Conservation (phyloP, 92 coral and sea anemone genomes). For the Parazoanthus atlanticus region DNA sequence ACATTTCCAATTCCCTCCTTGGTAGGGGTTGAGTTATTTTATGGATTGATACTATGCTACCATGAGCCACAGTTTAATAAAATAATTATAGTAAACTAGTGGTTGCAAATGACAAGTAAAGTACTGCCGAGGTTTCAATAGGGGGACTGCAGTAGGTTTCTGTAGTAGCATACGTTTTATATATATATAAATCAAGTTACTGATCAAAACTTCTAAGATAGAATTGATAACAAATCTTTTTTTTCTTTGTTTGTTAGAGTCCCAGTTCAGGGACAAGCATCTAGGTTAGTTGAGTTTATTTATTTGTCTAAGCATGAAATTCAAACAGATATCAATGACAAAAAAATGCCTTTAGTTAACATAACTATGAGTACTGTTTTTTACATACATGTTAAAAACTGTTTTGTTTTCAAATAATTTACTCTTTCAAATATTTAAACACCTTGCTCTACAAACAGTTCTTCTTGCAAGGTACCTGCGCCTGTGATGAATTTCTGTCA, state of each 20-base stretch:
- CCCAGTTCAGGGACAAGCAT: slow-evolving; percentile 47
- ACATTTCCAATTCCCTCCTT: background rate
- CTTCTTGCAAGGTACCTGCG: no score
- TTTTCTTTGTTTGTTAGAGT: slow-evolving; percentile 42
- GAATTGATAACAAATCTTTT: slow-evolving; percentile 33
- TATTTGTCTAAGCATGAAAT: background rate
- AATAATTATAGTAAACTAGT: no score
- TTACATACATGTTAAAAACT: no score
- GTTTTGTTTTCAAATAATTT: no score
- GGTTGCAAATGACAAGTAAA: no score
- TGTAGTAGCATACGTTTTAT: background rate
- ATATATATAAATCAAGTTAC: background rate
- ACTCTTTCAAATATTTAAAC: background rate
- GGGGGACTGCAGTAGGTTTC: background rate
- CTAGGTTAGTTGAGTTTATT: slow-evolving; percentile 38
- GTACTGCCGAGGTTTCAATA: background rate
- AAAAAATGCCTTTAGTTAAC: background rate
- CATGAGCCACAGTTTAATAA: no score
- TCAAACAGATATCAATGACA: background rate
- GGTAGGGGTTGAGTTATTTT: background rate
- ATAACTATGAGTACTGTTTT: background rate
- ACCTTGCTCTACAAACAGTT: background rate
- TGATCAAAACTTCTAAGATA: background rate
- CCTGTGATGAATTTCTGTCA: background rate
- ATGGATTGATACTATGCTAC: no score